Evolutionary conservation across 1,140 invertebrate genomes (phyloP).

Genomic region (Carposina sasakii): DNA sequence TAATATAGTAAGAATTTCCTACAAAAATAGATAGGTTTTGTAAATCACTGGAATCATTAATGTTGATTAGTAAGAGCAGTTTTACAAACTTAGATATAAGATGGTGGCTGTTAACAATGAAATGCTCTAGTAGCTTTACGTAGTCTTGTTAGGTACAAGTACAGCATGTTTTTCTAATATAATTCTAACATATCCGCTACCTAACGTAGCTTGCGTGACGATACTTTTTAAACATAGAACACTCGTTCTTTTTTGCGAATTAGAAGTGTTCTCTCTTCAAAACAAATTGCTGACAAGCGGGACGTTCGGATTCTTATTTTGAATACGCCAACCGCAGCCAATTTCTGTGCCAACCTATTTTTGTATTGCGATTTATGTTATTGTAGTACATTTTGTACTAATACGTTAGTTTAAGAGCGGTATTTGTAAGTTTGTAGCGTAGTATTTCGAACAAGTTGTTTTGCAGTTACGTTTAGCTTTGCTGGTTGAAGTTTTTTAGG

Average conservation of each 20-base stretch:
- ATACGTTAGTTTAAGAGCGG: conserved; percentile 11
- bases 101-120: background rate
- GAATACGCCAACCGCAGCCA: conserved; percentile 47
- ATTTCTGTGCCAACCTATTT: conserved; percentile 19
- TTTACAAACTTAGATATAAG: conserved; percentile 20
- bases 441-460: conserved; percentile 38
- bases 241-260: conserved; percentile 66
- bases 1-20: background rate
- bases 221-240: conserved; percentile 65
- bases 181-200: conserved; percentile 1
- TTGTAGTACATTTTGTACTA: conserved; percentile 17
- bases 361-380: background rate
- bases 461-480: too few species aligned
- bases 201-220: conserved; percentile 57
- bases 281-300: conserved; percentile 70
- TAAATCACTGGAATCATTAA: background rate
- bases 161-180: background rate
- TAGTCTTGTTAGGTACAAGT: background rate
- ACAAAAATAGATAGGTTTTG: background rate
- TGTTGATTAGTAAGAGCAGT: conserved; percentile 3
- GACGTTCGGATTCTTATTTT: conserved; percentile 61
- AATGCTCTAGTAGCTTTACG: background rate
- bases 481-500: too few species aligned
- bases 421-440: conserved; percentile 11
- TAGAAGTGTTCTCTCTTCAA: conserved; percentile 69